Evolutionary conservation across 2,888 invertebrate species (phyloP).

Genomic region (Apamea anceps): DNA sequence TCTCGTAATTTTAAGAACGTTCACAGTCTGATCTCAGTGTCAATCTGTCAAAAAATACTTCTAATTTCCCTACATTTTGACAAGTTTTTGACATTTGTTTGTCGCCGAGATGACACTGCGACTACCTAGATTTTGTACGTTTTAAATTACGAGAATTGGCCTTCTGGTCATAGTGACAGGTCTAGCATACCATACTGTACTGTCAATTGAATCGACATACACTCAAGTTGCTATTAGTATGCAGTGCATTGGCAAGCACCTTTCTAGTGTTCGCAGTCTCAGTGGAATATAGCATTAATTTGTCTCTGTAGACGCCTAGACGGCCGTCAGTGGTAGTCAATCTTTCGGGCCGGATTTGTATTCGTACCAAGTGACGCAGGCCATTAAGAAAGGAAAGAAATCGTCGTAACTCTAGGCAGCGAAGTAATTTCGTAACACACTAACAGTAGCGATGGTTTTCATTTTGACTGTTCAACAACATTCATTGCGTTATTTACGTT

Average conservation of each 20-base stretch:
- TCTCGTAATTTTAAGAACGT: too few species aligned
- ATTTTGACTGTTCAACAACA: too few species aligned
- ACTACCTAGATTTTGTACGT: too few species aligned
- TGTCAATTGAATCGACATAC: constrained; percentile 42
- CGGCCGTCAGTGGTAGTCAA: constrained; percentile 35
- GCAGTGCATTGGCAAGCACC: constrained; percentile 41
- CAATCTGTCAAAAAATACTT: too few species aligned
- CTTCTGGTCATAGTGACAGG: background rate
- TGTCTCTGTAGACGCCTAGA: constrained; percentile 57
- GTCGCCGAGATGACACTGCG: too few species aligned
- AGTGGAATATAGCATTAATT: constrained; percentile 67
- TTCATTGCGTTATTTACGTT: too few species aligned
- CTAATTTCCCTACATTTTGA: too few species aligned
- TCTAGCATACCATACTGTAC: background rate
- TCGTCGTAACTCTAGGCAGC: background rate
- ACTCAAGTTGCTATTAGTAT: constrained; percentile 42
- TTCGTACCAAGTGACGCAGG: constrained; percentile 27
- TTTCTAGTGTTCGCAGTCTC: constrained; percentile 57
- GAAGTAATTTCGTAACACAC: too few species aligned
- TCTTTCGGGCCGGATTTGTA: constrained; percentile 32
- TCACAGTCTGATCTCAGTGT: too few species aligned
- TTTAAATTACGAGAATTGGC: too few species aligned
- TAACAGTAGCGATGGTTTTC: too few species aligned
- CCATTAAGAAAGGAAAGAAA: constrained; percentile 39
- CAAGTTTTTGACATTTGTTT: too few species aligned